Evolutionary conservation across 35 echinoderm and acorn worm species (phyloP), one percentile per base, ranked within the genome.

Genomic region (Lytechinus variegatus): DNA sequence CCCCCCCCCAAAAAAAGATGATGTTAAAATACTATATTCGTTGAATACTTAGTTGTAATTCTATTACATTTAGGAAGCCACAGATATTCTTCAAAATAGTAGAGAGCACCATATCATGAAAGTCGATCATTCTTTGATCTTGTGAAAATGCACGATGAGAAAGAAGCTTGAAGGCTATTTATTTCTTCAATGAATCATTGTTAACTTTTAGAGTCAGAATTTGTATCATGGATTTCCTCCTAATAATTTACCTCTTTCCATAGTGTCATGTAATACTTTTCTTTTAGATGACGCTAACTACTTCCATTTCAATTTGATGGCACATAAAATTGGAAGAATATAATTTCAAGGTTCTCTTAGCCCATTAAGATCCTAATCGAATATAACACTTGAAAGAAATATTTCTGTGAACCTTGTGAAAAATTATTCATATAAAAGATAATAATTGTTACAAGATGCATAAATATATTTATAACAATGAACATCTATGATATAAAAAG

Each of bases 401-500:
- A 24, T 79, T 79, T 79, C 2, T n/a, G 66, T 21, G 14, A 24
- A 24, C 19, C 66, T 60, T 60, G 2, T 79, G 66, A 79, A 16
- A 79, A 44, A 79, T 24, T n/a, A 79, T 10, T 58, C 13, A 79
- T 79, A 79, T 24, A 24, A 58, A 24, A 79, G n/a, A 19, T 79
- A 24, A 79, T 79, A 19, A 7, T 79, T 79, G 66, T 79, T 24
- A 27, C 66, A 79, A 79, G 66, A 79, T 79, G 16, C 16, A 79
- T 79, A 79, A 27, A 24, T 19, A 71, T 71, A 71, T 21, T 21
- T 44, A 44, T 44, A 44, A 71, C 66, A 79, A 14, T 6, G 66
- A 79, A 79, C 66, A 71, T 71, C 24, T 21, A 79, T 79, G 66
- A 79, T 79, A 79, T 60, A 79, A 79, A 79, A 79, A 79, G 66